Evolutionary conservation across 1,140 invertebrate genomes (phyloP), one percentile per base, ranked within the genome.

Genomic region (Eubasilissa regina): DNA sequence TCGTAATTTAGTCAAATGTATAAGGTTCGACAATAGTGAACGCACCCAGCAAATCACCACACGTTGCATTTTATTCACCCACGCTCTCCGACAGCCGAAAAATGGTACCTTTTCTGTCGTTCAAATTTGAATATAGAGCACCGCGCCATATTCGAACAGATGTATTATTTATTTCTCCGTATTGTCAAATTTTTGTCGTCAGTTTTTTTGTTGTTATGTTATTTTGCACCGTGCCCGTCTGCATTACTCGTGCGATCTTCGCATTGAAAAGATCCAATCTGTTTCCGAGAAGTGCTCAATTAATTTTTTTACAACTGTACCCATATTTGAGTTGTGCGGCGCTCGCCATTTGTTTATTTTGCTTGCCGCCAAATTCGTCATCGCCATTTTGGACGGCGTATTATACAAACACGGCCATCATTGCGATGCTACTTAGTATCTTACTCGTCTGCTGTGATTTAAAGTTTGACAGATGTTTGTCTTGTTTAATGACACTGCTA

Each of bases 341-440:
- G 53, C 1, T n/a, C 10, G 15, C 19, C 53, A 19, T 56, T 56
- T 56, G 53, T 56, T 56, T 56, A 56, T 56, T 56, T 56, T 15
- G 15, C 15, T 56, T 56, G 53, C 53, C 53, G 53, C 53, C 53
- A 3, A 56, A 17, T 56, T 56, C 53, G 53, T 56, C 53, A 56
- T 56, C 53, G 53, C 12, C 53, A 15, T 56, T 19, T 15, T 56
- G 53, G 15, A 35, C 25, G 25, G 6, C 25, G 25, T 3, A n/a
- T n/a, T n/a, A n/a, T n/a, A 35, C 25, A 35, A 35, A 35, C 25
- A 35, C 25, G 25, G 25, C 25, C 25, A 35, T 35, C 6, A 35
- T 35, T 35, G 25, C 25, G 25, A 35, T 6, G 25, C 1, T 35
- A 6, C 25, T 35, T 35, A 35, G 1, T 35, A 35, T 35, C 6